These are phyloP conservation scores for Scrobipalpa atriplicella DNA, from an alignment of 2,888 invertebrate genomes.

Conservation along the genomic window DNA sequence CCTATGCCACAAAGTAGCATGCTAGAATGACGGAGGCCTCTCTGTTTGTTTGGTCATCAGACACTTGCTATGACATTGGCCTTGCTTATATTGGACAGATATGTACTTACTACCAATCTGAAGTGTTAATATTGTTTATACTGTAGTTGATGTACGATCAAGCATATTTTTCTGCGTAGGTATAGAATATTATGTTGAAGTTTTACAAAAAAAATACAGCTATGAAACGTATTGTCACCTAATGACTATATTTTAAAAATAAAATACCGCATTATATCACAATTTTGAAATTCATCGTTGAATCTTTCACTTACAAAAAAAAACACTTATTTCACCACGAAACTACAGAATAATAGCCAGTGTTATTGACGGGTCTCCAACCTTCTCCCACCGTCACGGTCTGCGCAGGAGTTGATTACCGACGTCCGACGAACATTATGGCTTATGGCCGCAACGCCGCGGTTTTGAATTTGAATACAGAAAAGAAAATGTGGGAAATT, in stretches of 20 bases:
- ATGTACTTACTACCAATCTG: background rate
- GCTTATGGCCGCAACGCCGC: background rate
- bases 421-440: constrained; percentile 18
- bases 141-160: no score
- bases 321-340: background rate
- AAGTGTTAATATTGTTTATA: no score
- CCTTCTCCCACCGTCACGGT: constrained; percentile 17
- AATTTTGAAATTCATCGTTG: background rate
- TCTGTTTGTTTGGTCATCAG: background rate
- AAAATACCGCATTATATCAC: no score
- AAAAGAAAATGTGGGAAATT: background rate
- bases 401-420: constrained; percentile 7
- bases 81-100: constrained; percentile 5
- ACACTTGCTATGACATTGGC: background rate
- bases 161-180: no score
- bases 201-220: no score
- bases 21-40: background rate
- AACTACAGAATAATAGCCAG: background rate
- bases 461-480: constrained; percentile 2
- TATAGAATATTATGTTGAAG: no score
- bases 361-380: background rate
- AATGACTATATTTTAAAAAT: no score
- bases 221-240: no score
- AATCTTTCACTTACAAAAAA: background rate
- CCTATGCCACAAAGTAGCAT: background rate